These are phyloP conservation scores for Drosophila melanica DNA, from an alignment of 1,140 invertebrate genomes.

Conservation along the genomic window DNA sequence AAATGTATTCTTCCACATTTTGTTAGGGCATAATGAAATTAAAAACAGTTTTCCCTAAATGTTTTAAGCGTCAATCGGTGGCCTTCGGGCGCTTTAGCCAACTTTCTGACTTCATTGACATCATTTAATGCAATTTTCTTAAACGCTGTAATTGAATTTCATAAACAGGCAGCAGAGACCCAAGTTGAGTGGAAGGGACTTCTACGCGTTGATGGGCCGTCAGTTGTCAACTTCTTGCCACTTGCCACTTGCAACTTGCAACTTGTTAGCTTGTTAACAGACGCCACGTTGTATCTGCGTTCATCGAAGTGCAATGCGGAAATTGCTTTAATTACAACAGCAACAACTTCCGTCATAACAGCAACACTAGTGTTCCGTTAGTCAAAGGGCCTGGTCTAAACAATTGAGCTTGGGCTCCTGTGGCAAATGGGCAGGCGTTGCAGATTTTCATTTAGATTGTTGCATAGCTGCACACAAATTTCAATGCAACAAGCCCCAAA, in stretches of 20 bases:
- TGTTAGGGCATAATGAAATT: too few relatives aligned
- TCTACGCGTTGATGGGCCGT: slow-evolving; percentile 36
- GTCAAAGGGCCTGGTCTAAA: slow-evolving; percentile 15
- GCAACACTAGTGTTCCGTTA: neutral
- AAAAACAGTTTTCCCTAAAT: neutral
- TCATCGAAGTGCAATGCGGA: slow-evolving; percentile 41
- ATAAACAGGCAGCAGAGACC: slow-evolving; percentile 12
- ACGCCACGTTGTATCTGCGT: slow-evolving; percentile 35
- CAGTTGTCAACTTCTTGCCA: slow-evolving; percentile 32
- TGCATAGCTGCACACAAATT: slow-evolving; percentile 5
- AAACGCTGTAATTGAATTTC: slow-evolving; percentile 69
- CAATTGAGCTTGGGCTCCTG: slow-evolving; percentile 15
- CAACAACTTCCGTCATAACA: slow-evolving; percentile 32
- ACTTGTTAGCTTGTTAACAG: slow-evolving; percentile 42
- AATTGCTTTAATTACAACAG: slow-evolving; percentile 46
- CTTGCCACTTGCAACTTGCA: slow-evolving; percentile 33
- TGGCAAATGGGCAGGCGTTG: neutral
- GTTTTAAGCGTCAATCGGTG: neutral
- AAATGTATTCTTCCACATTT: too few relatives aligned
- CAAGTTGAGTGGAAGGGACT: neutral
- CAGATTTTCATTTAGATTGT: slow-evolving; percentile 20
- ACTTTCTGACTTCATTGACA: slow-evolving; percentile 19
- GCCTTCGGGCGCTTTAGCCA: slow-evolving; percentile 12
- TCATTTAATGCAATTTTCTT: slow-evolving; percentile 59
- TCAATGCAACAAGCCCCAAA: slow-evolving; percentile 5